Base-by-base conservation (phyloP, 2,888 invertebrate species). In the Trichopoda pennipes region DNA sequence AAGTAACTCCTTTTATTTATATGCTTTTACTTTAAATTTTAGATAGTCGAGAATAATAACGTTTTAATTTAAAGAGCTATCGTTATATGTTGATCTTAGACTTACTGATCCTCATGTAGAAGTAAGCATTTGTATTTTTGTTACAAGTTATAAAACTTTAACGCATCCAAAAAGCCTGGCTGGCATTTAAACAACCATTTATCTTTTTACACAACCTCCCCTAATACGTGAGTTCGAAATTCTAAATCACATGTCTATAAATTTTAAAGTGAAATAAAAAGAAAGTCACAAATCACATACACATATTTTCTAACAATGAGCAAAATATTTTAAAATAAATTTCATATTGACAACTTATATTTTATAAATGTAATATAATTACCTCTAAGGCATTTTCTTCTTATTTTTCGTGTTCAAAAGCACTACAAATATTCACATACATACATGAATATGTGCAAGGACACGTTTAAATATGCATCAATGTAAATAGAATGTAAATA, bases 281-380 rank as follows among this genome's bases (percentile, higher is more conserved):
- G 51, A 49, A n/a, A 35, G 9, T 28, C 6, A 28, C 28, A 28
- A 28, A 28, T 28, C 28, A 28, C 4, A 28, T 28, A 2, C 28
- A 28, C 4, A 28, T 23, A 38, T 38, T 17, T 28, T 14, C 8
- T 23, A 61, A 53, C 53, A 73, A 61, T 51, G 61, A 72, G 16
- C 1, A 32, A 61, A 12, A 9, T 17, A 53, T 53, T 17, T 38
- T 61, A 28, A 23, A 53, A 70, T 53, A 53, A 72, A 60, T 28
- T 61, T 8, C 47, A 60, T 38, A 49, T 49, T 58, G 58, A 58
- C 14, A 60, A 21, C 49, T 42, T 1, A 0, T 35, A 42, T 61
- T 60, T 42, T 28, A 61, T 61, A 51, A 53, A 53, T 73, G 23
- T 49, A 73, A 73, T 28, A 61, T 73, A 73, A 73, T 73, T 73